A percentile compares a stretch with the other conserved stretches of the same genome.
Conservation (phyloP, 2,888 invertebrate genomes). For the Epirrhoe tristata region DNA sequence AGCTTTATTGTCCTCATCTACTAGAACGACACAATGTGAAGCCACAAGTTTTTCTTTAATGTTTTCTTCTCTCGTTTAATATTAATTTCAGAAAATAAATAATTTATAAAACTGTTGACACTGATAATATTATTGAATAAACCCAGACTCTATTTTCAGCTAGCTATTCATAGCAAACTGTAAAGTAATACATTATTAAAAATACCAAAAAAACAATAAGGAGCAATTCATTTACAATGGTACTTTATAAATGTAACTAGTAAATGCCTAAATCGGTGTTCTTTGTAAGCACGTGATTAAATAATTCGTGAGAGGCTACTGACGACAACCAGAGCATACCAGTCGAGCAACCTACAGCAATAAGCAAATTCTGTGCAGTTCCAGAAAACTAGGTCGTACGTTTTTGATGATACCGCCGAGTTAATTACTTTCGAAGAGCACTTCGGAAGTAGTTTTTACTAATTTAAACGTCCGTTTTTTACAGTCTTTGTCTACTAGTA, state of each 20-base stretch:
- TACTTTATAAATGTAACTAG: not conserved
- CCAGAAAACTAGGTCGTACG: constrained; percentile 24
- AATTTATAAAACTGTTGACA: too few species aligned
- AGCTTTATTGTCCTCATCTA: too few species aligned
- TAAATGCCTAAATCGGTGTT: not conserved
- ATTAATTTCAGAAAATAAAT: too few species aligned
- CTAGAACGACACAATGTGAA: too few species aligned
- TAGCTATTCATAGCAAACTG: too few species aligned
- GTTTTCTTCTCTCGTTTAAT: too few species aligned
- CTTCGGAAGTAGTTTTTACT: constrained; percentile 15
- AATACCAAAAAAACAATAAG: too few species aligned
- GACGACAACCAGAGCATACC: not conserved
- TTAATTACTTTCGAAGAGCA: constrained; percentile 20
- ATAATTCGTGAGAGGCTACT: constrained; percentile 3
- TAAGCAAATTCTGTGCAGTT: constrained; percentile 18
- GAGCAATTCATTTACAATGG: not conserved
- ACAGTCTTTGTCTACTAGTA: constrained; percentile 48
- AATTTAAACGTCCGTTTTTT: constrained; percentile 34
- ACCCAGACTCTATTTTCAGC: too few species aligned
- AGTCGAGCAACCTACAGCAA: constrained; percentile 4
- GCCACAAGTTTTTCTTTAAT: too few species aligned
- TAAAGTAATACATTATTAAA: too few species aligned
- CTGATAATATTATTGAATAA: too few species aligned
- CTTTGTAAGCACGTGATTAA: constrained; percentile 9
- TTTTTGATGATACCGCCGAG: constrained; percentile 24